A percentile compares a stretch with the other conserved stretches of the same genome.
Evolutionary conservation across 2,113 vertebrate species (phyloP).

Genomic region (Hippocampus mohnikei): DNA sequence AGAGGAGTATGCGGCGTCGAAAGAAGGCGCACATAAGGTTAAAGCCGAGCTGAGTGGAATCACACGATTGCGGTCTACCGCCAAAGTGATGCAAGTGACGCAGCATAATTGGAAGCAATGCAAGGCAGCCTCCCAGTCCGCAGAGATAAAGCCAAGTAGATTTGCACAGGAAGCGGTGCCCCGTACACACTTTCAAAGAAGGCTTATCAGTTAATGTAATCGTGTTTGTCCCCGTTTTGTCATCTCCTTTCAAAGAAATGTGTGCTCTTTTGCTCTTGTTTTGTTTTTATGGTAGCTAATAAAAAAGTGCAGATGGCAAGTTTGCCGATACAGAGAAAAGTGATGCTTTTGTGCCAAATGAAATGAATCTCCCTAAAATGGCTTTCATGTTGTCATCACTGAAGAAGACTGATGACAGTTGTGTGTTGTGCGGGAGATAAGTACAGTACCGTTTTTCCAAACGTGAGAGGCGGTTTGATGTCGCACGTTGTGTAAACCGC

Average conservation of each 20-base stretch:
- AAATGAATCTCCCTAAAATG: neutral
- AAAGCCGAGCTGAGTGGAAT: constrained; percentile 16
- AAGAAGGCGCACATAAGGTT: constrained; percentile 17
- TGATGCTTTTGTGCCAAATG: neutral
- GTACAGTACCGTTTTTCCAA: neutral
- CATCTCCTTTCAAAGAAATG: neutral
- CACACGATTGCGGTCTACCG: constrained; percentile 19
- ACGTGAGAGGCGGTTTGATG: neutral
- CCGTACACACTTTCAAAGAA: constrained; percentile 9
- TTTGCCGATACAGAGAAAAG: neutral
- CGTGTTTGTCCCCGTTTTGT: constrained; percentile 7
- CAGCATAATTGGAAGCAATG: constrained; percentile 32
- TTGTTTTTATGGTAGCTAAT: neutral
- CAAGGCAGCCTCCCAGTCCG: neutral
- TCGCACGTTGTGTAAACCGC: neutral
- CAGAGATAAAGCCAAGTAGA: constrained; percentile 19
- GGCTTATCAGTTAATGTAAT: constrained; percentile 31
- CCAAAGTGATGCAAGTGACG: constrained; percentile 27
- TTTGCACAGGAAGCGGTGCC: neutral
- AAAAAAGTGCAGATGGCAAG: neutral
- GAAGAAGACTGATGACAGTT: neutral
- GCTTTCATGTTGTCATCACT: neutral
- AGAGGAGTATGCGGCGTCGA: constrained; percentile 12
- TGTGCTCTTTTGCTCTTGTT: neutral
- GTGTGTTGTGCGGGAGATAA: neutral